Base-by-base conservation (phyloP, 2,888 invertebrate genomes). In the Kryphioiulus occultus region DNA sequence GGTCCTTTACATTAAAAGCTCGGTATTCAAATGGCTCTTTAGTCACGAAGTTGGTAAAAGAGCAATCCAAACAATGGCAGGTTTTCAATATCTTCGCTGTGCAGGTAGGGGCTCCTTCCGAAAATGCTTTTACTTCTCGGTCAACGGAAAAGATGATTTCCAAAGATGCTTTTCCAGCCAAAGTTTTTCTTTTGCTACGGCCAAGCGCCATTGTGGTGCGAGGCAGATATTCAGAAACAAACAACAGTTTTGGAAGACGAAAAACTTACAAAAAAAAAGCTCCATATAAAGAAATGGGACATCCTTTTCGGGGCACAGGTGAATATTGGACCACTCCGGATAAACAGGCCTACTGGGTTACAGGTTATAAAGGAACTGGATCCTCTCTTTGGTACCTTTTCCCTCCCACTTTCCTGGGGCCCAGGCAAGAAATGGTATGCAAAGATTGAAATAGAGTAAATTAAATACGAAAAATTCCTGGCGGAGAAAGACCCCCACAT, bases 41-140 rank as follows among this genome's bases (percentile, higher is more conserved):
- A 47, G 86, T 86, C 86, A 86, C 30, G 44, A 86, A 86, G 86
- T 86, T 86, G 86, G 86, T 86, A 86, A 86, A 86, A 86, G 86
- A 86, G 86, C 86, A 86, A 86, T 86, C 86, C 86, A 86, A 44
- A 86, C 86, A 86, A 86, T 86, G 47, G 15, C 86, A 86, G 53
- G 47, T 86, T 53, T 53, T 86, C 86, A 30, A 47, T 53, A 47
- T 86, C 53, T 47, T 19, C 1, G 86, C 47, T 12, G 19, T 86
- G 47, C 39, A 86, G 86, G 86, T 32, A 53, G 86, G 86, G 53
- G 22, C 47, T 7, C 85, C 30, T 42, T 53, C 17, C 47, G 7
- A 86, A 84, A 47, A 47, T 86, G 86, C 53, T 44, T 86, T 53
- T 53, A 44, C 86, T 44, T 86, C 86, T 26, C 86, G 44, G 86